Conservation (phyloP, 1,140 invertebrate genomes). For the Musca vetustissima region DNA sequence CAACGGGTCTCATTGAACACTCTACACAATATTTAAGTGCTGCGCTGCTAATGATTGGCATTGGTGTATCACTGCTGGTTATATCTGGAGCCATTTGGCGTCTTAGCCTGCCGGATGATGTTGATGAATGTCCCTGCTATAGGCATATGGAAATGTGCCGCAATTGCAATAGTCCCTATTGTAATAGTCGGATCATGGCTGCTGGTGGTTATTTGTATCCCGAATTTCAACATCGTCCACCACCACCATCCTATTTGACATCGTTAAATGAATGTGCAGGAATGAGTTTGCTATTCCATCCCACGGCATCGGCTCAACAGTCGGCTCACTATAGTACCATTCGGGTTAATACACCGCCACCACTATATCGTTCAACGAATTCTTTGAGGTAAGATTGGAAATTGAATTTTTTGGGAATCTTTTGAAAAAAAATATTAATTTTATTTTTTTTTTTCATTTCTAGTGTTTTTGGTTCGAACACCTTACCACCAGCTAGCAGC, state of each 20-base stretch:
- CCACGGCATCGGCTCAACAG: constrained; percentile 33
- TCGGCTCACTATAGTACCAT: constrained; percentile 33
- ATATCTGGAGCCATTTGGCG: constrained; percentile 52
- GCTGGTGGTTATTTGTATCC: constrained; percentile 44
- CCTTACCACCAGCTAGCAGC: background rate
- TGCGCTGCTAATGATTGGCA: constrained; percentile 51
- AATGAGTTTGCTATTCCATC: constrained; percentile 38
- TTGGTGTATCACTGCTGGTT: constrained; percentile 48
- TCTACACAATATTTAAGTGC: constrained; percentile 52
- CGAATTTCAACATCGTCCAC: constrained; percentile 51
- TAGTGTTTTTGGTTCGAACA: constrained; percentile 11
- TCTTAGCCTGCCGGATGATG: constrained; percentile 45
- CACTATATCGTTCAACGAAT: constrained; percentile 49
- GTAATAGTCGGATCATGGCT: constrained; percentile 41
- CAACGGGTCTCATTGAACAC: constrained; percentile 49
- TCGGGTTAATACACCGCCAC: constrained; percentile 45
- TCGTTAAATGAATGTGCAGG: constrained; percentile 47
- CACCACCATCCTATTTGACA: constrained; percentile 50
- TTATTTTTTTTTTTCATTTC: background rate
- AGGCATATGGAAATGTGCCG: constrained; percentile 46
- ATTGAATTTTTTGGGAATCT: too few species aligned
- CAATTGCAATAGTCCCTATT: constrained; percentile 50
- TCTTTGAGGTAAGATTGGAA: constrained; percentile 42
- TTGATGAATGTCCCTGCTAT: constrained; percentile 47
- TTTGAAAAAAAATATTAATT: background rate